Conservation (phyloP, 2,888 invertebrate species). For the Lasioglossum villosulum region DNA sequence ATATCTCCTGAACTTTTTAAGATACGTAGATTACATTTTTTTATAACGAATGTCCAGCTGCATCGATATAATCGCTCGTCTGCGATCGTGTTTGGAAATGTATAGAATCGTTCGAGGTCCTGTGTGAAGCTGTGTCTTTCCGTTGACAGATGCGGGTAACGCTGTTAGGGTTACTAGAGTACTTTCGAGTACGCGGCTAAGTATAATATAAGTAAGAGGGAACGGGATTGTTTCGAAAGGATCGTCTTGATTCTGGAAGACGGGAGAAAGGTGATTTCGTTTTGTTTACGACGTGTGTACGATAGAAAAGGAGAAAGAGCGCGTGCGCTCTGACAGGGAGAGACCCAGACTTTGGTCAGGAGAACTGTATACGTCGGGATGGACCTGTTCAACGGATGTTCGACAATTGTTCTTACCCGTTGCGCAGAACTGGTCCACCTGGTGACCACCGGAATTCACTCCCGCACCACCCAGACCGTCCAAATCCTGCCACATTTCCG, state of each 20-base stretch:
- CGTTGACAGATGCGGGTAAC: conserved; percentile 49
- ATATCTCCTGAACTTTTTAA: too few species aligned
- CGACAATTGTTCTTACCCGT: conserved; percentile 75
- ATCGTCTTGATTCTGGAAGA: neutral
- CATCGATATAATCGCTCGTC: too few species aligned
- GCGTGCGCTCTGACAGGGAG: conserved; percentile 66
- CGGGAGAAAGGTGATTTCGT: conserved; percentile 38
- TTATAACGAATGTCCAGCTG: too few species aligned
- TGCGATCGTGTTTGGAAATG: neutral
- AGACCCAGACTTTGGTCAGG: conserved; percentile 53
- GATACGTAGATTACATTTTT: too few species aligned
- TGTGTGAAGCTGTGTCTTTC: conserved; percentile 25
- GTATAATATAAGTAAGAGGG: too few species aligned
- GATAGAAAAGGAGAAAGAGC: conserved; percentile 43
- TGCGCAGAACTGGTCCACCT: conserved; percentile 81
- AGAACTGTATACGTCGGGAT: conserved; percentile 15
- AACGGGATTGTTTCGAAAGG: neutral
- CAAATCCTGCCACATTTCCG: conserved; percentile 83
- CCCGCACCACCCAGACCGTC: conserved; percentile 80
- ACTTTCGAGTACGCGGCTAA: neutral
- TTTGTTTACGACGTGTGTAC: conserved; percentile 69
- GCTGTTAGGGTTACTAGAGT: neutral
- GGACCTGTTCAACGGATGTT: neutral
- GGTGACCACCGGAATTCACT: conserved; percentile 80
- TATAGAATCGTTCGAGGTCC: neutral